Evolutionary conservation across 2,888 invertebrate species (phyloP).

Genomic region (Eutolmus rufibarbis): DNA sequence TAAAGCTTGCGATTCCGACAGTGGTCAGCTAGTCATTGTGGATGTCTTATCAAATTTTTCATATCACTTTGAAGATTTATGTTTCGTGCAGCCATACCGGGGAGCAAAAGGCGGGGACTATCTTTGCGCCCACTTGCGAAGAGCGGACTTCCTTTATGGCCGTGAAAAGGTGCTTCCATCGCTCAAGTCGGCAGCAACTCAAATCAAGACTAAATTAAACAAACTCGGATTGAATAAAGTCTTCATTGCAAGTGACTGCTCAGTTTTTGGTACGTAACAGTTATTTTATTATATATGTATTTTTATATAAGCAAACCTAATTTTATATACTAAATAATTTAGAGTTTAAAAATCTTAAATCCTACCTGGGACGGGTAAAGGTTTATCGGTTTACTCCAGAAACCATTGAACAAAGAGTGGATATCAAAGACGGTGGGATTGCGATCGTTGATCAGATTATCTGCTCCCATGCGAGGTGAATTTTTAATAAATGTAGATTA

Average conservation of each 20-base stretch:
- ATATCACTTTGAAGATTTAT: not conserved
- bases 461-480: conserved; percentile 78
- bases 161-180: conserved; percentile 79
- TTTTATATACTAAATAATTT: not conserved
- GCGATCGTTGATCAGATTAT: conserved; percentile 97
- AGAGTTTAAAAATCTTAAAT: conserved; percentile 58
- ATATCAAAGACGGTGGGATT: conserved; percentile 78
- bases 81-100: conserved; percentile 59
- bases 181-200: conserved; percentile 76
- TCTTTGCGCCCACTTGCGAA: conserved; percentile 83
- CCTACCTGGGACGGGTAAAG: conserved; percentile 54
- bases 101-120: conserved; percentile 74
- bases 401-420: conserved; percentile 54
- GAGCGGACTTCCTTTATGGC: conserved; percentile 85
- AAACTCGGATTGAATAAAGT: conserved; percentile 68
- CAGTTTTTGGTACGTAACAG: conserved; percentile 64
- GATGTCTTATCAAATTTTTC: not conserved
- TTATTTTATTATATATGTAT: not conserved
- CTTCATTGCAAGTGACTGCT: conserved; percentile 88
- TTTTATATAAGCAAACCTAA: not conserved
- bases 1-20: not conserved
- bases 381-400: conserved; percentile 57
- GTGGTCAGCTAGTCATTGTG: not conserved
- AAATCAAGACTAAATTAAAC: conserved; percentile 71
- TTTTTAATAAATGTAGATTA: not conserved